Evolutionary conservation across 2,888 invertebrate genomes (phyloP).

Genomic region (Caenorhabditis angaria): DNA sequence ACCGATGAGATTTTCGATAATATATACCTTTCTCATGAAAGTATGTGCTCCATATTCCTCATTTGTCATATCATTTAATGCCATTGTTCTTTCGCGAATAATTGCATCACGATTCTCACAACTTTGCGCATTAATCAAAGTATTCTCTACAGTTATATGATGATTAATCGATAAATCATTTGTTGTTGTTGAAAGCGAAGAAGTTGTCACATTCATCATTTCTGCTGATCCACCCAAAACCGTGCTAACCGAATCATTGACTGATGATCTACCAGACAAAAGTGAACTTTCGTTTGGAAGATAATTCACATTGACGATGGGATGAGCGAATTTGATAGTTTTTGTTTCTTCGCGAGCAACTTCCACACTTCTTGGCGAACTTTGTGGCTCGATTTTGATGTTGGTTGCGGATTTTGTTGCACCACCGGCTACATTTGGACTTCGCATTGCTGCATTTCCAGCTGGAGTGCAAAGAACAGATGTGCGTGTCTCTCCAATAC

Average conservation of each 20-base stretch:
- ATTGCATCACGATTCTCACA: slow-evolving; percentile 43
- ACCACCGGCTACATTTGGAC: slow-evolving; percentile 18
- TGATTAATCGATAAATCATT: slow-evolving; percentile 34
- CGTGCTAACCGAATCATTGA: slow-evolving; percentile 30
- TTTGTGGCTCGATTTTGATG: slow-evolving; percentile 2
- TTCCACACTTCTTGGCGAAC: background rate
- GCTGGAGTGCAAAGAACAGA: slow-evolving; percentile 49
- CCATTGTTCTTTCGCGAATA: slow-evolving; percentile 14
- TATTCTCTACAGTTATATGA: slow-evolving; percentile 36
- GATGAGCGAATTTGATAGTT: slow-evolving; percentile 49
- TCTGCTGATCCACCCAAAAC: slow-evolving; percentile 36
- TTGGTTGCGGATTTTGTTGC: background rate
- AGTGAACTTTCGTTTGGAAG: slow-evolving; percentile 36
- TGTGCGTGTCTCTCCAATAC: slow-evolving; percentile 53
- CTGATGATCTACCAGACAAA: slow-evolving; percentile 20
- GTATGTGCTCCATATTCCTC: slow-evolving; percentile 51
- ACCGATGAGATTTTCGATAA: background rate
- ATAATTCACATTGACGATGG: slow-evolving; percentile 40
- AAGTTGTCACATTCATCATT: slow-evolving; percentile 42
- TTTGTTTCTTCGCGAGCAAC: slow-evolving; percentile 17
- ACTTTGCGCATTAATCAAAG: slow-evolving; percentile 33
- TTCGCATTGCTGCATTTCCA: slow-evolving; percentile 16
- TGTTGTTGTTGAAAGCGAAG: slow-evolving; percentile 25
- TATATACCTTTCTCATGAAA: slow-evolving; percentile 50
- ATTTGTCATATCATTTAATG: slow-evolving; percentile 11